Evolutionary conservation across 2,113 vertebrate genomes (phyloP).

Genomic region (Carettochelys insculpta): DNA sequence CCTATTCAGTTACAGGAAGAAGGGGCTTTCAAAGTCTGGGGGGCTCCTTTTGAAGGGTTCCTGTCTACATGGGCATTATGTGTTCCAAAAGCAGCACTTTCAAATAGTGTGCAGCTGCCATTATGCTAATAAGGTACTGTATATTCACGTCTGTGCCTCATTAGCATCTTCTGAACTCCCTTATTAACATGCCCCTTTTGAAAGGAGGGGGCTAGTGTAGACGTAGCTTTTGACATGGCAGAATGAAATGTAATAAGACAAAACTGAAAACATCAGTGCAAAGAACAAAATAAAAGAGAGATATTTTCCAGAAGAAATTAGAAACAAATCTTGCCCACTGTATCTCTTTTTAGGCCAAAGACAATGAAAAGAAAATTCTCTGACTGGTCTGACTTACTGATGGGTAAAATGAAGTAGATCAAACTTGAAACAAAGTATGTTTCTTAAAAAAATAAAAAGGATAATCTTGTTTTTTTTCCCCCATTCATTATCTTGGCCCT

Average conservation of each 20-base stretch:
- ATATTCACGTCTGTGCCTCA: too few relatives aligned
- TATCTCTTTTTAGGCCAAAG: neutral
- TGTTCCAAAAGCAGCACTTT: too few relatives aligned
- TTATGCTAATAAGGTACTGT: too few relatives aligned
- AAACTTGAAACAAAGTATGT: neutral
- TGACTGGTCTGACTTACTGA: neutral
- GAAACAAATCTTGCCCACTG: neutral
- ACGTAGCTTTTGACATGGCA: neutral
- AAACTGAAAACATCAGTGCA: slow-evolving; percentile 30
- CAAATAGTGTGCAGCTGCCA: too few relatives aligned
- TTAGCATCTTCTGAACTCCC: too few relatives aligned
- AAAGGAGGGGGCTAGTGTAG: too few relatives aligned
- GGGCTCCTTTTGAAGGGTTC: too few relatives aligned
- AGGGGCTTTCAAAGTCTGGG: too few relatives aligned
- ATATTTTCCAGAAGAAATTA: neutral
- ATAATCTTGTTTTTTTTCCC: neutral
- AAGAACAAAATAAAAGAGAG: slow-evolving; percentile 13
- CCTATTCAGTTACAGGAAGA: too few relatives aligned
- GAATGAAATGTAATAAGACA: slow-evolving; percentile 3
- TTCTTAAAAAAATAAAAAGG: neutral
- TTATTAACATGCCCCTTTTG: too few relatives aligned
- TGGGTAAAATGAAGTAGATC: neutral
- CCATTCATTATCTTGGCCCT: neutral
- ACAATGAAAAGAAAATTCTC: neutral
- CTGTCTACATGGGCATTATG: too few relatives aligned